Base-by-base conservation (phyloP, 2,888 invertebrate genomes). In the Aricia artaxerxes region DNA sequence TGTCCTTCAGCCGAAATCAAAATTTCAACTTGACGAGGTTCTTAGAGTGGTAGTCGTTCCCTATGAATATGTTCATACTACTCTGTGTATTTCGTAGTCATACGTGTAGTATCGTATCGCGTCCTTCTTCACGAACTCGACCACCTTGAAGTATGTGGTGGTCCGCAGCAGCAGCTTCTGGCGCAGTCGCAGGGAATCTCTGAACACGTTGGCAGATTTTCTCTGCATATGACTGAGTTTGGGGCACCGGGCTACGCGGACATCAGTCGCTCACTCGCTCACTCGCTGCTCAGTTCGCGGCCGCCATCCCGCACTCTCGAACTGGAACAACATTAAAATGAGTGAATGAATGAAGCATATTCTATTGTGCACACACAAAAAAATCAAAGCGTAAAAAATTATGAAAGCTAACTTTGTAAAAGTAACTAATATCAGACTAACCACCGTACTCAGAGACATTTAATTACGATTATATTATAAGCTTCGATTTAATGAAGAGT, bases 61-160 rank as follows among this genome's bases (percentile, higher is more conserved):
- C 91, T 91, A 92, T 89, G 81, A 92, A 93, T 90, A 93, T 92
- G 87, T 93, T 93, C 93, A 93, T 93, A 90, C 86, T 90, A 90
- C 85, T 84, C 80, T 87, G 85, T 92, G 90, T 82, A 92, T 92
- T 83, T 92, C 91, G 88, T 93, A 92, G 81, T 93, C 93, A 84
- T 91, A 92, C 0, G 92, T 93, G 82, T 90, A 93, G 83, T 90
- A 94, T 81, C 94, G 94, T 81, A 94, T 94, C 0, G 94, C 94
- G 93, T 94, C 94, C 83, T 94, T 94, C 85, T 94, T 94, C 11
- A 94, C 92, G 82, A 93, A 94, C 82, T 94, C 94, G 53, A 92
- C 90, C 61, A 90, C 94, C 88, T 94, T 90, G 83, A 94, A 91
- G 80, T 94, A 94, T 57, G 93, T 92, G 78, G 92, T 92, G 6